Evolutionary conservation across 1,140 invertebrate genomes (phyloP), one percentile per base, ranked within the genome.

Genomic region (Panonychus citri): DNA sequence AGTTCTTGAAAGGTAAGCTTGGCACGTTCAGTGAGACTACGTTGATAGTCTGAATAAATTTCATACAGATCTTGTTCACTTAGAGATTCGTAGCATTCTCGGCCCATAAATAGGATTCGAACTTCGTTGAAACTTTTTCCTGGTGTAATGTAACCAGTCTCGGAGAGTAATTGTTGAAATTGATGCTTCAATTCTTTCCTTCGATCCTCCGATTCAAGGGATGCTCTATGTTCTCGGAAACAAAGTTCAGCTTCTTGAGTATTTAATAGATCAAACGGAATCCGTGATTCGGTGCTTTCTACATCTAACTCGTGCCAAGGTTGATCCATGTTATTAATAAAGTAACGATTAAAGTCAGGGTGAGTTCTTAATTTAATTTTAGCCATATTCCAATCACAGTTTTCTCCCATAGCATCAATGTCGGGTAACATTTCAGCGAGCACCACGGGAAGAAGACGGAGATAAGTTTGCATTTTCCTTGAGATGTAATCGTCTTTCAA

Each of bases 11-110:
- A 89, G 70, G 93, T 89, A 60, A 84, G 79, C 68, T 89, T 87
- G 28, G 90, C 87, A 65, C 82, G 79, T 64, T 87, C 80, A 65
- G 87, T 84, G 52, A 96, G 80, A 66, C 90, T 84, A 62, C 81
- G 77, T 71, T 96, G 91, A 73, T 95, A 88, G 58, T 83, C 80
- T 62, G 94, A 87, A 70, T 95, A 97, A 63, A 96, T 91, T 63
- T 85, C 76, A 65, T 85, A 80, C 65, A 88, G 83, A 67, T 95
- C 89, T 50, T 81, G 77, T 65, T 91, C 86, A 0, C 83, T 80
- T 25, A 97, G 73, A 1, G 82, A 81, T 62, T 90, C 87, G 68
- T 88, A 95, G 66, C 89, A 93, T 67, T 94, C 88, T 28, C 89
- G 77, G 0, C 89, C 90, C 79, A 93, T 85, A 66, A 97, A 89